Conservation (phyloP, 2,888 invertebrate genomes). For the Desoria tigrina region DNA sequence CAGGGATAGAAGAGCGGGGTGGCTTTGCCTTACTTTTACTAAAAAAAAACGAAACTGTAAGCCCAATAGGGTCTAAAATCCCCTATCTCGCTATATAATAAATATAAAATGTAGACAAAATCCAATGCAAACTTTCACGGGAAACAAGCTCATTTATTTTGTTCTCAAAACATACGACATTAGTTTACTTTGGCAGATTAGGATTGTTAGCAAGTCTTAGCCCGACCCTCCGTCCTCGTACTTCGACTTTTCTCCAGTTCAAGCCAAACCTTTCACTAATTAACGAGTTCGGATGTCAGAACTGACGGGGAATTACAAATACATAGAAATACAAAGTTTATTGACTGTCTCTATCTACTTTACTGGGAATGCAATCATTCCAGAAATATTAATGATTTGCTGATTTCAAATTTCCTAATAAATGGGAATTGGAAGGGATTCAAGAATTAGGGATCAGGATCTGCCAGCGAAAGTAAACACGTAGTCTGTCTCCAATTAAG, state of each 20-base stretch:
- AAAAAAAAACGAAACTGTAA: conserved; percentile 12
- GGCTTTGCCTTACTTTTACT: conserved; percentile 5
- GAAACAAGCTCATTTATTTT: conserved; percentile 24
- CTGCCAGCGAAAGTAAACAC: no score
- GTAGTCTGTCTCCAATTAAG: no score
- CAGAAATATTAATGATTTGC: no score
- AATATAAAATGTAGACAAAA: background rate
- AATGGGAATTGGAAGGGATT: no score
- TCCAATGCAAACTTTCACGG: conserved; percentile 15
- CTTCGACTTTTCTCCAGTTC: conserved; percentile 8
- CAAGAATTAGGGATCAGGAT: no score
- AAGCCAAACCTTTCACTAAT: background rate
- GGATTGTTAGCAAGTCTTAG: conserved; percentile 17
- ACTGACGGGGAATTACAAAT: background rate
- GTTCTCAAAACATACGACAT: conserved; percentile 17
- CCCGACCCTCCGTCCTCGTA: no score
- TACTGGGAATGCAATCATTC: no score
- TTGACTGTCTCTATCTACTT: no score
- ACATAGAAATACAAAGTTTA: no score
- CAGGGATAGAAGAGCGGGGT: background rate
- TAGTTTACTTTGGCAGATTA: conserved; percentile 25
- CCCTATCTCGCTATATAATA: no score
- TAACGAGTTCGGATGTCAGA: background rate
- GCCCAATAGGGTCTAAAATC: no score
- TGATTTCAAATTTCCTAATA: no score